Base-by-base conservation (phyloP, 1,140 invertebrate species). In the Polyergus mexicanus region DNA sequence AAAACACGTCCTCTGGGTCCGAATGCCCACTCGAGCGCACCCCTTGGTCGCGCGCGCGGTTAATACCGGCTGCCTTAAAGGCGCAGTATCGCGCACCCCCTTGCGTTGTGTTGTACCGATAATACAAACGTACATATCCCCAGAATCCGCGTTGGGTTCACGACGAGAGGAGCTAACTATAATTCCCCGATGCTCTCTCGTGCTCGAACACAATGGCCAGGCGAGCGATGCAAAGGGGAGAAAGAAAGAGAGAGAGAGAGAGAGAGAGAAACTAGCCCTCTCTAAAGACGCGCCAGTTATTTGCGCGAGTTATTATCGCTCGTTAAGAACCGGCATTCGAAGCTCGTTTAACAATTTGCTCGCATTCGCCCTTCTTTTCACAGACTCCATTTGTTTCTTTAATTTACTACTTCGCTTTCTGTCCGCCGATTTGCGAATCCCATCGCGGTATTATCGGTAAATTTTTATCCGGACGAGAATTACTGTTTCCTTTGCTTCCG, bases 241-340 rank as follows among this genome's bases (percentile, higher is more conserved):
- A 22, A 25, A 22, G 25, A n/a, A 16, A 6, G 32, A 11, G 22
- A 22, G 28, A 47, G 3, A 8, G 16, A 10, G 47, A 41, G 62
- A 32, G 16, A 58, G 3, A 81, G 25, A 72, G 54, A 86, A 80
- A 86, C 58, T 87, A 87, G 81, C 74, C 22, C 72, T 41, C 65
- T 62, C 81, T 63, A 71, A 84, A 87, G 63, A 85, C 63, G 81
- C 56, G 71, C 35, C 38, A 74, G 68, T 71, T 89, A 81, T 89
- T 89, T 89, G 86, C 87, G 58, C 66, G 88, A 89, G 86, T 89
- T 88, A 89, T 89, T 89, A 89, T 89, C 81, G 88, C 88, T 89
- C 88, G 88, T 89, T 89, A 89, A 88, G 86, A 68, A 66, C 44
- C 63, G 81, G 86, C 83, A 85, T 89, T 89, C 62, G 86, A 69